phyloP scores from a whole-genome alignment of 2,797 vertebrate genomes.

The Tolypeutes matacus region DNA sequence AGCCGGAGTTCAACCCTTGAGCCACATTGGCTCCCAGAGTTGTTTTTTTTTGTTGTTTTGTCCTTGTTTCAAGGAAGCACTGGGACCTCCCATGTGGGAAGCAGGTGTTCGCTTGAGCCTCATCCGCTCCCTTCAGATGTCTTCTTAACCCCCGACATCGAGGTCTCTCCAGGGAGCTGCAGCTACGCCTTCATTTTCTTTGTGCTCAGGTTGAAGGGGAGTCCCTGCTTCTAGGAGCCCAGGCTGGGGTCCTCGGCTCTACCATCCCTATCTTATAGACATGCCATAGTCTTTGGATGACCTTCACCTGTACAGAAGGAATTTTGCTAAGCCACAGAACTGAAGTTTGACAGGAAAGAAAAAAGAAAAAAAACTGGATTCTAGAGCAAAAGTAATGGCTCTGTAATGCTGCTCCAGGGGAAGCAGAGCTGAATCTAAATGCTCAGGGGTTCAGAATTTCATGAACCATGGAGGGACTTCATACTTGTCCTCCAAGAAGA shows the following conservation, averaged over 20 bases:
- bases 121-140: background rate
- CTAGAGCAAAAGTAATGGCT: background rate
- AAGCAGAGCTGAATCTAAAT: background rate
- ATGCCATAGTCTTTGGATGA: background rate
- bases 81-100: too few species aligned
- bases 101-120: too few species aligned
- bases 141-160: too few species aligned
- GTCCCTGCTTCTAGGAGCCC: background rate
- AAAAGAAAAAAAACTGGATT: background rate
- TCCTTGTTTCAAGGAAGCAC: too few species aligned
- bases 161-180: background rate
- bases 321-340: background rate
- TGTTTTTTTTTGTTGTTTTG: too few species aligned
- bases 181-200: background rate
- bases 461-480: background rate
- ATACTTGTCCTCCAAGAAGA: background rate
- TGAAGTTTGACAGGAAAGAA: background rate
- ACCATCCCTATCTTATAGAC: background rate
- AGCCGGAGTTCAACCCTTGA: too few species aligned
- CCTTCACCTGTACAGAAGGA: background rate
- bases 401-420: background rate
- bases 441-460: rapidly evolving
- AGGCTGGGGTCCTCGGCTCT: background rate
- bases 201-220: background rate
- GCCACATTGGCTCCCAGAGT: too few species aligned